Percentiles rank a stretch among this genome's conserved stretches.
phyloP scores from a whole-genome alignment of 2,888 invertebrate genomes.

The Nineta flava region DNA sequence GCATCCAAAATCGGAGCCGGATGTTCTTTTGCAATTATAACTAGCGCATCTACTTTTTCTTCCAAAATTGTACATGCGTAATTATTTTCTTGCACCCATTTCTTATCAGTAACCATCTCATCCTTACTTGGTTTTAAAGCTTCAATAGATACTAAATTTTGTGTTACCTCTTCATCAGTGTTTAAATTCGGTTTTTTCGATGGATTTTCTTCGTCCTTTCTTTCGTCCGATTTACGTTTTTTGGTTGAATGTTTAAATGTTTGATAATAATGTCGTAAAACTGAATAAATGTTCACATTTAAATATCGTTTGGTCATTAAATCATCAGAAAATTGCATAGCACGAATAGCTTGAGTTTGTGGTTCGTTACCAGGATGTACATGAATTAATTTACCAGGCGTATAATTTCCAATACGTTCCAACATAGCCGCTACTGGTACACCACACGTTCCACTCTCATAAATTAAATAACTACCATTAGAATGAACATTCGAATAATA shows the following conservation, averaged over 20 bases:
- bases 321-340: constrained; percentile 62
- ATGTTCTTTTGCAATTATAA: constrained; percentile 72
- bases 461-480: constrained; percentile 59
- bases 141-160: constrained; percentile 9
- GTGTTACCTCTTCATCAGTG: constrained; percentile 6
- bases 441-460: constrained; percentile 80
- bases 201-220: background rate
- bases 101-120: constrained; percentile 22
- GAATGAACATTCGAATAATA: constrained; percentile 66
- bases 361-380: constrained; percentile 70
- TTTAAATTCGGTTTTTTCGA: background rate
- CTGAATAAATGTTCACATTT: constrained; percentile 62
- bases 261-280: constrained; percentile 51
- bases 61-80: constrained; percentile 43
- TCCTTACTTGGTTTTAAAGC: constrained; percentile 3
- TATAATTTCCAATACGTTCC: constrained; percentile 52
- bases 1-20: constrained; percentile 63
- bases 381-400: constrained; percentile 49
- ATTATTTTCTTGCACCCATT: constrained; percentile 55
- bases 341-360: constrained; percentile 59
- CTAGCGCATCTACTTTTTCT: constrained; percentile 54
- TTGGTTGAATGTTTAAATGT: constrained; percentile 14
- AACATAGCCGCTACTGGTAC: constrained; percentile 69
- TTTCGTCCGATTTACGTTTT: background rate
- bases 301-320: constrained; percentile 47